Percentiles rank a stretch among this genome's conserved stretches.
Conservation (phyloP, 2,113 vertebrate species). For the Pampusana beccarii region DNA sequence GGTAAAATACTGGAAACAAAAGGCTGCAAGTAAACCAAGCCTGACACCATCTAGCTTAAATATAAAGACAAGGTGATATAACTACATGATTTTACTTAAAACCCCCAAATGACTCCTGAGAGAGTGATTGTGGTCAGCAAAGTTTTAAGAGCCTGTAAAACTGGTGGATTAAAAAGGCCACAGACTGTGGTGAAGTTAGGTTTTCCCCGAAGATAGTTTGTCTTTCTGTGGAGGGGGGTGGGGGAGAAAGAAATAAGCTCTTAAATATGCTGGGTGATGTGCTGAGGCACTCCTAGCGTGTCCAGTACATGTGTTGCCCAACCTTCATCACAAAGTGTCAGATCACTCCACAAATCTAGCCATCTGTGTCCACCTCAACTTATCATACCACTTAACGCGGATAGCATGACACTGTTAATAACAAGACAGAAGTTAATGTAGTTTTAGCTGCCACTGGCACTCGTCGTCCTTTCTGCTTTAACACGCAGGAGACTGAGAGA, state of each 20-base stretch:
- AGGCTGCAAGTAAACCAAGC: neutral
- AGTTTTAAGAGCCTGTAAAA: neutral
- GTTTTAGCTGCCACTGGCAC: neutral
- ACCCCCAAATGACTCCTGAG: neutral
- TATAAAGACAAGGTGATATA: neutral
- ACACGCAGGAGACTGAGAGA: neutral
- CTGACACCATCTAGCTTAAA: neutral
- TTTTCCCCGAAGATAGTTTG: neutral
- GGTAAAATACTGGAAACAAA: neutral
- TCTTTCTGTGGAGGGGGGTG: neutral
- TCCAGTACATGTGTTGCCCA: neutral
- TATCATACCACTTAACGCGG: neutral
- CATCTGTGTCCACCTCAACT: neutral
- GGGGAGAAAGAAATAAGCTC: neutral
- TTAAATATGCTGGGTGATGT: neutral
- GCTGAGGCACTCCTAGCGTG: neutral
- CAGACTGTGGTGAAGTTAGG: neutral
- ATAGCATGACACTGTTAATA: neutral
- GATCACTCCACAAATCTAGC: neutral
- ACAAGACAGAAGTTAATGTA: neutral
- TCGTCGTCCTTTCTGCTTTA: neutral
- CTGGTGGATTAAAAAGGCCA: neutral
- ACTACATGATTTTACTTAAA: neutral
- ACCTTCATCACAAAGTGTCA: neutral
- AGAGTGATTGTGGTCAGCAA: neutral